Percentiles rank a stretch among this genome's conserved stretches.
Evolutionary conservation across 2,113 vertebrate species (phyloP).

Genomic region (Diphyllodes magnificus): DNA sequence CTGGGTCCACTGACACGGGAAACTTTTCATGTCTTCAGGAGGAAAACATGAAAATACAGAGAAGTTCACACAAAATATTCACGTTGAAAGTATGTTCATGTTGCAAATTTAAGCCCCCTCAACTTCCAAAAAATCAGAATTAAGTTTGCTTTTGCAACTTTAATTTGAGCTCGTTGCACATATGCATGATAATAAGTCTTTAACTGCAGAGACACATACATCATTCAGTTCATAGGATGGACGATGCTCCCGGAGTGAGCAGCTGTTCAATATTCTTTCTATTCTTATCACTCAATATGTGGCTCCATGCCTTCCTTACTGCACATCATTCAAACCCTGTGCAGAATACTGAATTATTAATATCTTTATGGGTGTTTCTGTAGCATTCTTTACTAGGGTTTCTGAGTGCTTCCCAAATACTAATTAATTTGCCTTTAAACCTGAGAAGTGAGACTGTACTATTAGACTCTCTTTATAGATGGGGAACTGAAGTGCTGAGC

Average conservation of each 20-base stretch:
- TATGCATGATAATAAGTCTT: slow-evolving; percentile 54
- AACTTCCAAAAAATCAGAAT: slow-evolving; percentile 9
- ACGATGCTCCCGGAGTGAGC: slow-evolving; percentile 31
- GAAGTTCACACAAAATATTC: not conserved
- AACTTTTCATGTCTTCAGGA: not conserved
- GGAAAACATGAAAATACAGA: not conserved
- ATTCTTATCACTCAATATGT: slow-evolving; percentile 65
- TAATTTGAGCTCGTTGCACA: slow-evolving; percentile 23
- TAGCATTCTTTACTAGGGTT: not conserved
- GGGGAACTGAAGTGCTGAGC: not conserved
- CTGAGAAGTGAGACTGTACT: not conserved
- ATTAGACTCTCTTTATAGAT: not conserved
- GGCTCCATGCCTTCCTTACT: slow-evolving; percentile 48
- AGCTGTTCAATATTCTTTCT: slow-evolving; percentile 65
- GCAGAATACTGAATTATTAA: slow-evolving; percentile 55
- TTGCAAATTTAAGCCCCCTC: not conserved
- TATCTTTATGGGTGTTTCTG: slow-evolving; percentile 39
- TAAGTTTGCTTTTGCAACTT: slow-evolving; percentile 30
- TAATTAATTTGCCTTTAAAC: slow-evolving; percentile 46
- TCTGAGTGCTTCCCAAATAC: slow-evolving; percentile 18
- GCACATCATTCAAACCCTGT: slow-evolving; percentile 15
- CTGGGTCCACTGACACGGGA: not conserved
- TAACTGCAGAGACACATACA: slow-evolving; percentile 46
- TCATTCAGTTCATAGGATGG: slow-evolving; percentile 52
- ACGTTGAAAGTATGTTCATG: not conserved